These are phyloP conservation scores for Apus apus DNA, from an alignment of 2,113 vertebrate genomes.

Conservation along the genomic window DNA sequence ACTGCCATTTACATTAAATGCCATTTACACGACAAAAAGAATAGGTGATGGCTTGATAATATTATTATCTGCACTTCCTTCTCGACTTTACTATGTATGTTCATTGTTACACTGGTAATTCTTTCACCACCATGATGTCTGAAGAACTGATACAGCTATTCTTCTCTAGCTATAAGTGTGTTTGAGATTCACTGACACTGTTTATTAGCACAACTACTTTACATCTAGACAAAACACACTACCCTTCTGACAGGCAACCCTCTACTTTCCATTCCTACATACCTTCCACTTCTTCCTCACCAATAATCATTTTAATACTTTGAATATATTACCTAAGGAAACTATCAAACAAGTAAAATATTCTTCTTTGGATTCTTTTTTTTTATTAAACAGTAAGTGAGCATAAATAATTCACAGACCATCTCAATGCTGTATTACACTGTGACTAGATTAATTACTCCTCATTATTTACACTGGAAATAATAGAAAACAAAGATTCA, in stretches of 20 bases:
- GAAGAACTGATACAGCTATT: not conserved
- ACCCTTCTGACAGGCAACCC: not conserved
- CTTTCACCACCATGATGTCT: not conserved
- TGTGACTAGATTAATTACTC: not conserved
- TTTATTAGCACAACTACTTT: not conserved
- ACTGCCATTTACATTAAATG: too few relatives aligned
- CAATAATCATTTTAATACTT: not conserved
- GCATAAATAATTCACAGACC: not conserved
- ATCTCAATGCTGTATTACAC: not conserved
- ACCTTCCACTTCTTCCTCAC: not conserved
- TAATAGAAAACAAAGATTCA: constrained; percentile 23
- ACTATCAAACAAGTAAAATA: not conserved
- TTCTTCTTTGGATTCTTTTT: not conserved
- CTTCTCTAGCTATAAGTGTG: not conserved
- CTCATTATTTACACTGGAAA: constrained; percentile 32
- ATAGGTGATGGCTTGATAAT: not conserved
- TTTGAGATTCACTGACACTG: not conserved
- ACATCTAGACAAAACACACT: not conserved
- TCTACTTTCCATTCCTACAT: not conserved
- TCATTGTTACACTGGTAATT: not conserved
- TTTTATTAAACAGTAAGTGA: constrained; percentile 15
- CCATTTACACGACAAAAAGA: not conserved
- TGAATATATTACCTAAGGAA: not conserved
- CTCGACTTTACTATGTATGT: not conserved
- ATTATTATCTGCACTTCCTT: not conserved